Percentiles rank a stretch among this genome's conserved stretches.
Conservation (phyloP, 2,113 vertebrate genomes). For the Heteronetta atricapilla region DNA sequence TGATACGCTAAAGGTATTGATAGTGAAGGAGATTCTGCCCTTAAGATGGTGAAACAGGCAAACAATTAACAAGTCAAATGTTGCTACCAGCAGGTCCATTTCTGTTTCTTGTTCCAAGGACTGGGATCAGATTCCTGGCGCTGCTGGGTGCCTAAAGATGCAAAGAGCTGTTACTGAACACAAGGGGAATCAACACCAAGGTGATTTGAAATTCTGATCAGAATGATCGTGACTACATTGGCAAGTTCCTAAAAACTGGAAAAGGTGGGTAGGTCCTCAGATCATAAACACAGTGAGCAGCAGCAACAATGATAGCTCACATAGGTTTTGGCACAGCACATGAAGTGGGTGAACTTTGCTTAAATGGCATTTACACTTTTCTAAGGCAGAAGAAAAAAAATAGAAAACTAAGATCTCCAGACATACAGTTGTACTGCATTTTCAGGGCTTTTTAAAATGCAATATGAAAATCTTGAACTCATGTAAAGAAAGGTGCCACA, state of each 20-base stretch:
- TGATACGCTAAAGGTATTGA: not conserved
- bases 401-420: not conserved
- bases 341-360: not conserved
- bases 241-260: not conserved
- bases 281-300: not conserved
- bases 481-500: not conserved
- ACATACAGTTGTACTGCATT: not conserved
- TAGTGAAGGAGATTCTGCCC: not conserved
- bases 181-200: not conserved
- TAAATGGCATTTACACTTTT: not conserved
- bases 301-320: not conserved
- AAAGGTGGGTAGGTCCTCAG: not conserved
- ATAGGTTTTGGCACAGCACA: not conserved
- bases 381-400: not conserved
- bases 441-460: not conserved
- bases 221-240: not conserved
- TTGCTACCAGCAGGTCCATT: not conserved
- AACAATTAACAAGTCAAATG: not conserved
- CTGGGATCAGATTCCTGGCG: not conserved
- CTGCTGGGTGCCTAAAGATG: not conserved
- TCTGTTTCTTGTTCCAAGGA: not conserved
- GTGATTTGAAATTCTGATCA: not conserved
- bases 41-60: not conserved
- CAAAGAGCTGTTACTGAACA: not conserved
- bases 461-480: not conserved